Conservation (phyloP, 2,113 vertebrate genomes). For the Gymnogyps californianus region DNA sequence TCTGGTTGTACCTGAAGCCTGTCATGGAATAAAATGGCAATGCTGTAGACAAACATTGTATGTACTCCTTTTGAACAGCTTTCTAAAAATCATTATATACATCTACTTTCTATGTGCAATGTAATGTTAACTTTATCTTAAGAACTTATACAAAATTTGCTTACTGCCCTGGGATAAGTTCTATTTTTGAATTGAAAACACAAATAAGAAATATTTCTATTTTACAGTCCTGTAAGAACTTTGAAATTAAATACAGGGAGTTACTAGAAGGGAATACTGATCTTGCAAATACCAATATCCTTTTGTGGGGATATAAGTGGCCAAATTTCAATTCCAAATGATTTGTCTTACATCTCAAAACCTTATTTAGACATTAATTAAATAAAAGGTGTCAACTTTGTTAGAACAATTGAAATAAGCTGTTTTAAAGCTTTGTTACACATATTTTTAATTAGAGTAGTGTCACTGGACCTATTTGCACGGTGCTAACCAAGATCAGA, state of each 20-base stretch:
- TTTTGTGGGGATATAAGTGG: background rate
- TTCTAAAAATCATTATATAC: background rate
- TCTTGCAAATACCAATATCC: background rate
- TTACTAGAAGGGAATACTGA: background rate
- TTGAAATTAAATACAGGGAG: background rate
- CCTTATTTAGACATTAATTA: background rate
- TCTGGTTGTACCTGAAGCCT: background rate
- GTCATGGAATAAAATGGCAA: background rate
- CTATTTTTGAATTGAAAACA: background rate
- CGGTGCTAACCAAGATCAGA: background rate
- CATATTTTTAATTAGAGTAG: background rate
- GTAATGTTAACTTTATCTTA: background rate
- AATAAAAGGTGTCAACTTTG: background rate
- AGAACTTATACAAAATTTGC: background rate
- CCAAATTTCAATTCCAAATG: background rate
- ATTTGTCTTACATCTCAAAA: background rate
- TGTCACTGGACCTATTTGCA: background rate
- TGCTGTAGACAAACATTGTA: rapidly evolving
- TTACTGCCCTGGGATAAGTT: background rate
- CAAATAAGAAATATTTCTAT: background rate
- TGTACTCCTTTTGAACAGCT: background rate
- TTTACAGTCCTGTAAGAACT: background rate
- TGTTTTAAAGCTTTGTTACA: background rate
- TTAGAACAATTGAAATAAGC: background rate
- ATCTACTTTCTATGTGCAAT: background rate